Base-by-base conservation (phyloP, 2,888 invertebrate species). In the Eilema sororculum region DNA sequence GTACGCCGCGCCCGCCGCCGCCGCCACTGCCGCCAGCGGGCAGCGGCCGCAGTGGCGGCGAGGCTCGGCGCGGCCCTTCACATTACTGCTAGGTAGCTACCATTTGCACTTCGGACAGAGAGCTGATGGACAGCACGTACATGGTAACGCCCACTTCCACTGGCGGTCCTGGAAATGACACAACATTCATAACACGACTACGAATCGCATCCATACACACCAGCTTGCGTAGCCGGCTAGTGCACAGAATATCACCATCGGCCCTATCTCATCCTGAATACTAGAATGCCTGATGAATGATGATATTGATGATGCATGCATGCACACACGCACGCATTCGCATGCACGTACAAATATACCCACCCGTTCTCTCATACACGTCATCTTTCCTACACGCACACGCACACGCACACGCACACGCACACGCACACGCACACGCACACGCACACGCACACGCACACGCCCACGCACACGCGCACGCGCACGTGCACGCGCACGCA, bases 61-160 rank as follows among this genome's bases (percentile, higher is more conserved):
- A 69, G 66, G 79, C 71, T 25, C 78, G 75, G 28, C 78, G 13
- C 24, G 33, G 33, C 33, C 62, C 60, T 77, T 71, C 72, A 81
- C 59, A 65, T 69, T 69, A 69, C 33, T 22, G 65, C 58, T 63
- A 69, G 69, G 69, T 81, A 82, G 73, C 90, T 95, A 95, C 95
- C 95, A 97, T 98, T 96, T 97, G 97, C 90, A 97, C 97, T 97
- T 98, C 98, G 91, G 97, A 97, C 91, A 98, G 97, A 90, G 97
- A 97, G 95, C 97, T 97, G 96, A 98, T 98, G 95, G 97, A 97
- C 93, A 97, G 96, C 95, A 98, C 97, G 96, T 97, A 97, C 96
- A 98, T 97, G 93, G 97, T 97, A 93, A 98, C 97, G 90, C 97
- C 97, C 91, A 98, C 97, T 95, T 97, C 97, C 92, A 98, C 97